These are phyloP conservation scores for Saturnia pavonia DNA, from an alignment of 2,888 invertebrate species.

Conservation along the genomic window DNA sequence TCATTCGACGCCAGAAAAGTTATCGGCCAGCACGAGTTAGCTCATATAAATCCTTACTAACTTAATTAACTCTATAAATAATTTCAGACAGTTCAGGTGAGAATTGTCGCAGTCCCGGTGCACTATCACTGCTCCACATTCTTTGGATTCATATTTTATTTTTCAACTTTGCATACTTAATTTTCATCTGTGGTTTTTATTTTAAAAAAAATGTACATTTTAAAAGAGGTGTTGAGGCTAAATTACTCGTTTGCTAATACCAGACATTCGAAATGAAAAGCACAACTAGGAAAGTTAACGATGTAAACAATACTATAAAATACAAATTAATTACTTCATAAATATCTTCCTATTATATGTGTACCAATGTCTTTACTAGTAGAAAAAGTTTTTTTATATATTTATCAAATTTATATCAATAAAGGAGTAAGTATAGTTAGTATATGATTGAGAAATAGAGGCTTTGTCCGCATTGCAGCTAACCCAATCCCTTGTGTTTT, in stretches of 20 bases:
- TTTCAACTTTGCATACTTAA: neutral
- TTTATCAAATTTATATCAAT: neutral
- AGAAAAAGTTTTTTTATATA: too few species aligned
- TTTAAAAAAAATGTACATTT: too few species aligned
- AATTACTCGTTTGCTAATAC: neutral
- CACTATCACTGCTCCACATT: slow-evolving; percentile 29
- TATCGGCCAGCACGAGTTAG: slow-evolving; percentile 38
- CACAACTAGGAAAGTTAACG: neutral
- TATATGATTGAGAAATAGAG: neutral
- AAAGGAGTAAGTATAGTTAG: neutral
- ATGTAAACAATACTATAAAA: neutral
- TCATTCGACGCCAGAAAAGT: slow-evolving; percentile 39
- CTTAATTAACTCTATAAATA: slow-evolving; percentile 54
- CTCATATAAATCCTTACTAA: slow-evolving; percentile 44
- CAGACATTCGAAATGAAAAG: neutral
- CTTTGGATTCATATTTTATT: slow-evolving; percentile 24
- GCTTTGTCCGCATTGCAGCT: slow-evolving; percentile 49
- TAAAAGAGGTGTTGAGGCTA: neutral
- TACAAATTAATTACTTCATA: neutral
- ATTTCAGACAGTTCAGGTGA: slow-evolving; percentile 41
- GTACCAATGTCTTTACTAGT: too few species aligned
- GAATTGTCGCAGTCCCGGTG: slow-evolving; percentile 37
- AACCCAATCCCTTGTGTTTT: slow-evolving; percentile 39
- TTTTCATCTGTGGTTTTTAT: neutral
- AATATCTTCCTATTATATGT: too few species aligned